Conservation (phyloP, 2,797 vertebrate genomes). For the Kryptolebias ocellatus region DNA sequence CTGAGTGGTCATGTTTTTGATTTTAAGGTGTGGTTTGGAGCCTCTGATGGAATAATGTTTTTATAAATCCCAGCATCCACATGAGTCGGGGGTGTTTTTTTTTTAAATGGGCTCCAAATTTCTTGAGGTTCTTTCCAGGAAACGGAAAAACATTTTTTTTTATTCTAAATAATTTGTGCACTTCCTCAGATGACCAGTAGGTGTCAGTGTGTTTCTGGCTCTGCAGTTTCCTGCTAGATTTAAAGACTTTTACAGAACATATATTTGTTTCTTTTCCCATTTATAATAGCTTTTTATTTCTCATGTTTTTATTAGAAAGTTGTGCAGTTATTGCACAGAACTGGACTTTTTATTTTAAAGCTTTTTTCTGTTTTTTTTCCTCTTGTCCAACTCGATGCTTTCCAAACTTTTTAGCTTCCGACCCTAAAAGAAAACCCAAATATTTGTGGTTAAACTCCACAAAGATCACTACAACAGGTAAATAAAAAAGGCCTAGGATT, state of each 20-base stretch:
- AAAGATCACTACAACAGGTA: too few species aligned
- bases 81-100: constrained; percentile 32
- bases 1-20: neutral
- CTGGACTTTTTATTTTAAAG: too few species aligned
- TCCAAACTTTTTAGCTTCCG: too few species aligned
- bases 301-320: neutral
- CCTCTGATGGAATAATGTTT: constrained; percentile 24
- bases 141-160: constrained; percentile 19
- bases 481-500: too few species aligned
- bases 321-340: too few species aligned
- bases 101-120: constrained; percentile 12
- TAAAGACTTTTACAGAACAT: too few species aligned
- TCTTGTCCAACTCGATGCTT: too few species aligned
- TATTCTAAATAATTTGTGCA: constrained; percentile 15
- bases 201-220: constrained; percentile 34
- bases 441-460: too few species aligned
- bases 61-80: constrained; percentile 8
- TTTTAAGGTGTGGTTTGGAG: constrained; percentile 11
- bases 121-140: constrained; percentile 55
- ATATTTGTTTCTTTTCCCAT: neutral
- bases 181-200: constrained; percentile 5
- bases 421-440: too few species aligned
- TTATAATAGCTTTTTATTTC: neutral
- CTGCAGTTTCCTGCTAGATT: neutral
- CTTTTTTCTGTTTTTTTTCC: too few species aligned